Base-by-base conservation (phyloP, 2,888 invertebrate species). In the Perizoma affinitatum region DNA sequence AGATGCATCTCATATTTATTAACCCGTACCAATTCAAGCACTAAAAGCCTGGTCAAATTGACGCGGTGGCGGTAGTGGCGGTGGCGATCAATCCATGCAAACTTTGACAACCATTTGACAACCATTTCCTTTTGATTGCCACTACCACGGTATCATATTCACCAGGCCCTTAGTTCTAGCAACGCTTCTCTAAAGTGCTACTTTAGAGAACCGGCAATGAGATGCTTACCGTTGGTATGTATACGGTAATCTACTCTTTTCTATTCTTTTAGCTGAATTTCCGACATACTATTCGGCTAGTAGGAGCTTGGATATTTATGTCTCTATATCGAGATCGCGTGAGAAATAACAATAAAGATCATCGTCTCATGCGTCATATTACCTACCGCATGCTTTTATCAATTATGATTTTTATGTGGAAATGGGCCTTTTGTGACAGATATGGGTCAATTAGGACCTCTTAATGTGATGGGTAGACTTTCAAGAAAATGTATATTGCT, bases 241-340 rank as follows among this genome's bases (percentile, higher is more conserved):
- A 41, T 40, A 50, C n/a, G 50, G 45, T 46, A 9, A 51, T 55
- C n/a, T n/a, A n/a, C n/a, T n/a, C n/a, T 40, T 53, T 51, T 38
- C 7, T 43, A 40, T 44, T n/a, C 34, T 38, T 54, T 53, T 50
- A n/a, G 36, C 40, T 10, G 50, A 38, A 54, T 42, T 35, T 34
- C 44, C 41, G 33, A 57, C 51, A 46, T 41, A 54, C 50, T 48
- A 40, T 58, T 54, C 35, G 48, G 52, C 41, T 45, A 56, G 54
- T 45, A 63, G 42, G 22, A 55, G 44, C 57, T 61, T 41, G 43
- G 57, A 74, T 82, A 79, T 86, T 87, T 85, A 89, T 86, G 86
- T 88, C 88, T 90, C 83, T 86, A 89, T 90, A 89, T 81, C 82
- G 64, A 73, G 79, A 76, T 88, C 72, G 90, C 90, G 90, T 90